phyloP scores from a whole-genome alignment of 2,888 invertebrate species.

The Stenodema calcarata region DNA sequence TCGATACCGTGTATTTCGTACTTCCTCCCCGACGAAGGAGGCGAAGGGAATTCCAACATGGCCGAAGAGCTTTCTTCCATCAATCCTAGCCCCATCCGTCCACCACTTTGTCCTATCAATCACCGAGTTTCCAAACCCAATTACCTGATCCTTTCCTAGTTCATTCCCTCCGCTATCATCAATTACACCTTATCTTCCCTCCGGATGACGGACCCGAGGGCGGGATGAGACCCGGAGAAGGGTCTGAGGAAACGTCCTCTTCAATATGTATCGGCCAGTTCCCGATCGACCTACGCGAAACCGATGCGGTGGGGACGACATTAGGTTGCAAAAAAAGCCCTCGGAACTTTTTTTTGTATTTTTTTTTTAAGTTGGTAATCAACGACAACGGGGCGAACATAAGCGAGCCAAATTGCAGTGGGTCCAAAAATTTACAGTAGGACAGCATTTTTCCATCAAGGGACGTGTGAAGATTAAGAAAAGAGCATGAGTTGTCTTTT shows the following conservation, averaged over 20 bases:
- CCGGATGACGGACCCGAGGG: neutral
- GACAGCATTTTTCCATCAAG: no score
- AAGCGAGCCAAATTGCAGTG: no score
- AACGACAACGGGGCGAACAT: no score
- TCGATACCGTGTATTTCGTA: neutral
- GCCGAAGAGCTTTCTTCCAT: conserved; percentile 35
- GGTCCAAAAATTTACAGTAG: no score
- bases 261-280: neutral
- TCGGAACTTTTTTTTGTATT: no score
- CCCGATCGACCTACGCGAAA: neutral
- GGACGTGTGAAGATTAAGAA: no score
- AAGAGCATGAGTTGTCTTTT: no score
- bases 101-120: conserved; percentile 47
- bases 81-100: conserved; percentile 36
- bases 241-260: neutral
- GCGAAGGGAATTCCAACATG: neutral
- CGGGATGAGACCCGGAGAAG: neutral
- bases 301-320: no score
- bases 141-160: conserved; percentile 44
- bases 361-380: no score
- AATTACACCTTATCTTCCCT: neutral
- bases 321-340: no score
- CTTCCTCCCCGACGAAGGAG: neutral
- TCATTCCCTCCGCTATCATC: conserved; percentile 24
- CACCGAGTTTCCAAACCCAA: conserved; percentile 36